Evolutionary conservation across 2,797 vertebrate genomes (phyloP).

Genomic region (Sphaeramia orbicularis): DNA sequence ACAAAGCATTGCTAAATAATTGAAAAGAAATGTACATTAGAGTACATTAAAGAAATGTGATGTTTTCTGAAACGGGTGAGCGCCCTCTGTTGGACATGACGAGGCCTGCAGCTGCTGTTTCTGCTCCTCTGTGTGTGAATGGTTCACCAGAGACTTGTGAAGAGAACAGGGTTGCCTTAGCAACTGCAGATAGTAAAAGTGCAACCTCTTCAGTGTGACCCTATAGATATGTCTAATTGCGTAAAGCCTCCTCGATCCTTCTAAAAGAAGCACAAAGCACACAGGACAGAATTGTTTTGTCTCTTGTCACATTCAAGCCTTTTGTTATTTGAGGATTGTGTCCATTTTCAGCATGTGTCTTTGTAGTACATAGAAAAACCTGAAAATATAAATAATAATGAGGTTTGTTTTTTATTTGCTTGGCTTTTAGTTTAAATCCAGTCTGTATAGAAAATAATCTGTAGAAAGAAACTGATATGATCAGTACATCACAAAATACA

Average conservation of each 20-base stretch:
- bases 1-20: constrained; percentile 9
- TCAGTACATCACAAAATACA: background rate
- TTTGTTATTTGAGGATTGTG: background rate
- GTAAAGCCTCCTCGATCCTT: constrained; percentile 40
- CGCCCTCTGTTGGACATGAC: constrained; percentile 63
- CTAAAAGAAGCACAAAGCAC: constrained; percentile 20
- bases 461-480: too few relatives aligned
- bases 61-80: constrained; percentile 37
- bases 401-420: background rate
- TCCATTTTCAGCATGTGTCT: background rate
- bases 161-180: constrained; percentile 77
- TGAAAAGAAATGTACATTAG: background rate
- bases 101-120: constrained; percentile 18
- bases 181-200: constrained; percentile 76
- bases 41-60: too few relatives aligned
- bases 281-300: background rate
- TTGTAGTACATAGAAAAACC: background rate
- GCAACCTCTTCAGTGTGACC: constrained; percentile 68
- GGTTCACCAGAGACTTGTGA: constrained; percentile 48
- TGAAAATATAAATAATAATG: background rate
- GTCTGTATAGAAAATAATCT: too few relatives aligned
- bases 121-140: constrained; percentile 4
- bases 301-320: background rate
- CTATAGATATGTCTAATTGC: constrained; percentile 68
- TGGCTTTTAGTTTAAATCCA: background rate